Percentiles rank a stretch among this genome's conserved stretches.
Conservation (phyloP, 1,140 invertebrate genomes). For the Bombyx mori region ASM3026992v2 NC_085110.1:12860001-12860500, state of each 20-base stretch:
- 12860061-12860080: too few relatives aligned
- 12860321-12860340: too few relatives aligned
- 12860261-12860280: too few relatives aligned
- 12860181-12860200: too few relatives aligned
- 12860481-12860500: conserved; percentile 30
- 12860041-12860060: not conserved
- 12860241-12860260: too few relatives aligned
- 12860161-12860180: too few relatives aligned
- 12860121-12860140: conserved; percentile 49
- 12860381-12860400: conserved; percentile 22
- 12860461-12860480: too few relatives aligned
- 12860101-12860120: conserved; percentile 36
- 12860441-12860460: too few relatives aligned
- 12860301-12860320: too few relatives aligned
- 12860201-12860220: not conserved
- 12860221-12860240: not conserved
- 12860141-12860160: conserved; percentile 27
- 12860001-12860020: too few relatives aligned
- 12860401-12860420: conserved; percentile 33
- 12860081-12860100: conserved; percentile 15
- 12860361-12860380: conserved; percentile 1
- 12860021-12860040: not conserved
- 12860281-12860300: too few relatives aligned
- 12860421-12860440: not conserved
- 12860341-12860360: not conserved